Percentiles rank a stretch among this genome's conserved stretches.
Conservation (phyloP, 2,888 invertebrate species). For the Tuberolachnus salignus region DNA sequence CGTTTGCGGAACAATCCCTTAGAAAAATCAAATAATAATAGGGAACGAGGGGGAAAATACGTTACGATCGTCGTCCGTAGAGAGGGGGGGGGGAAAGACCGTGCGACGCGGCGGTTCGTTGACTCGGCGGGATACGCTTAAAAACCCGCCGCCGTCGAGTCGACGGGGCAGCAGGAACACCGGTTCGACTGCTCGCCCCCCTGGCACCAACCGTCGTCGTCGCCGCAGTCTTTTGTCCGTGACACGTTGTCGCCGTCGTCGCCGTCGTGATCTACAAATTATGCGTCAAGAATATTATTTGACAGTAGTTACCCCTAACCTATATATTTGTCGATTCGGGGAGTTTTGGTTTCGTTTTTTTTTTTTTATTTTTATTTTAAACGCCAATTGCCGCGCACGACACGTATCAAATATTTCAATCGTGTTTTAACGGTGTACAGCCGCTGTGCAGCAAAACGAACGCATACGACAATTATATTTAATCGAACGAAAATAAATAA, state of each 20-base stretch:
- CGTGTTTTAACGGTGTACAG: no score
- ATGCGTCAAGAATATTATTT: no score
- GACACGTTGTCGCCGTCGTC: background rate
- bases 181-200: slow-evolving; percentile 16
- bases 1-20: slow-evolving; percentile 14
- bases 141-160: background rate
- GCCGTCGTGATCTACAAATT: no score
- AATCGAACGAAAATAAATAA: no score
- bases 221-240: slow-evolving; percentile 12
- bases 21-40: background rate
- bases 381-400: no score
- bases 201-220: background rate
- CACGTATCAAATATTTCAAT: no score
- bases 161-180: background rate
- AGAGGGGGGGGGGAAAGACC: background rate
- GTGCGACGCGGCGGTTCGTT: slow-evolving; percentile 15
- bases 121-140: slow-evolving; percentile 1
- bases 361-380: no score
- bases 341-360: no score
- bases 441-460: no score
- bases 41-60: slow-evolving; percentile 27
- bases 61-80: slow-evolving; percentile 1
- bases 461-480: no score
- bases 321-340: no score
- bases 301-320: no score